Conservation (phyloP, 2,113 vertebrate genomes). For the Lonchura striata region DNA sequence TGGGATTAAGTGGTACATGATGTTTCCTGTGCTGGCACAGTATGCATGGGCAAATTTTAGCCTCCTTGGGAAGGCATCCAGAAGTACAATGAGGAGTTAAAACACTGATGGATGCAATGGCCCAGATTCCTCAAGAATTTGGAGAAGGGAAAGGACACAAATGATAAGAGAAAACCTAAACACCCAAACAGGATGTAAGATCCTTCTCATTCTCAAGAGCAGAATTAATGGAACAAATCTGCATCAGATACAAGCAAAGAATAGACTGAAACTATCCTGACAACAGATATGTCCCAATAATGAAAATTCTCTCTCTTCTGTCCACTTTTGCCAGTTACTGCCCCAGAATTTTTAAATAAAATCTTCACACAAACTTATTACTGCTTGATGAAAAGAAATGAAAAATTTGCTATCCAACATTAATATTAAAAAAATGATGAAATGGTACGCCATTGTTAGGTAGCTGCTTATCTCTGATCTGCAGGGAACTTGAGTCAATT, state of each 20-base stretch:
- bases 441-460: background rate
- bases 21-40: accelerated
- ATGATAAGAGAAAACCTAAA: background rate
- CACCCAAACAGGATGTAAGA: background rate
- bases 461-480: background rate
- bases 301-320: background rate
- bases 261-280: background rate
- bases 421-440: background rate
- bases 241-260: background rate
- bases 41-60: background rate
- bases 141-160: background rate
- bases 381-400: background rate
- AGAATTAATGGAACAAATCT: background rate
- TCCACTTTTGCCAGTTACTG: background rate
- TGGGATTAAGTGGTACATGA: accelerated
- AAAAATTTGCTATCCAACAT: background rate
- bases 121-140: background rate
- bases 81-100: background rate
- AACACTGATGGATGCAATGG: background rate
- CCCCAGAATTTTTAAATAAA: background rate
- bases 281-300: background rate
- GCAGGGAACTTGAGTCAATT: background rate
- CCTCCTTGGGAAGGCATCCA: background rate
- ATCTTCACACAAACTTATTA: background rate
- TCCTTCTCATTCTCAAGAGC: background rate